Conservation (phyloP, 2,888 invertebrate species). For the Ophioninae sp. region DNA sequence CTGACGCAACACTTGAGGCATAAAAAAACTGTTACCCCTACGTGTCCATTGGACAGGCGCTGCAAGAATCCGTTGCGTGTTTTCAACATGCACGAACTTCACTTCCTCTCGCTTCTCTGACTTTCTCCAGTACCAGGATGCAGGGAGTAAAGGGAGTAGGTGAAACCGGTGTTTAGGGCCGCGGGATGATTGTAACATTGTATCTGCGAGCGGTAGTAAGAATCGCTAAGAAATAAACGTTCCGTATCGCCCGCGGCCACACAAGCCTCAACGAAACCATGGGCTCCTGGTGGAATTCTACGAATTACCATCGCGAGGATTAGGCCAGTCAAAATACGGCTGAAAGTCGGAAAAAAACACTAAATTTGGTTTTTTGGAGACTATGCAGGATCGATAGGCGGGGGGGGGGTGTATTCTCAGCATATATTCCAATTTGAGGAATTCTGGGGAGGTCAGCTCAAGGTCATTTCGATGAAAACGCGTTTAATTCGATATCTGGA, state of each 20-base stretch:
- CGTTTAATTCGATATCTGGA: no score
- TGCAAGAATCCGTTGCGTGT: neutral
- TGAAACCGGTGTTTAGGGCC: slow-evolving; percentile 23
- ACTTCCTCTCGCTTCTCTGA: neutral
- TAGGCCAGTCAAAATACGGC: neutral
- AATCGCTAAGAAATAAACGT: slow-evolving; percentile 23
- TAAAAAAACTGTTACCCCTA: no score
- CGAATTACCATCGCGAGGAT: slow-evolving; percentile 7
- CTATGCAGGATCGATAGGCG: no score
- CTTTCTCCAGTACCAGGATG: slow-evolving; percentile 3
- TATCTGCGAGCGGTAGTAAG: slow-evolving; percentile 23
- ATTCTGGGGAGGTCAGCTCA: no score
- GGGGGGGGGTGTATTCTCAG: no score
- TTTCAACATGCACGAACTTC: slow-evolving; percentile 3
- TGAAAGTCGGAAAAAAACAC: no score
- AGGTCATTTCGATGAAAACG: no score
- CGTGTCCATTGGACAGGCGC: neutral
- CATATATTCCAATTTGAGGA: no score
- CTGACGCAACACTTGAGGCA: no score
- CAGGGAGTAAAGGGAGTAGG: no score
- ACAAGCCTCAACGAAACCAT: slow-evolving; percentile 22
- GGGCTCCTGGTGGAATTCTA: slow-evolving; percentile 2
- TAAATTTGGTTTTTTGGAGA: no score
- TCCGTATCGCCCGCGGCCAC: slow-evolving; percentile 8
- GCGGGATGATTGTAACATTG: slow-evolving; percentile 42